A percentile compares a stretch with the other conserved stretches of the same genome.
Conservation (phyloP, 2,797 vertebrate species). For the Allobates femoralis region DNA sequence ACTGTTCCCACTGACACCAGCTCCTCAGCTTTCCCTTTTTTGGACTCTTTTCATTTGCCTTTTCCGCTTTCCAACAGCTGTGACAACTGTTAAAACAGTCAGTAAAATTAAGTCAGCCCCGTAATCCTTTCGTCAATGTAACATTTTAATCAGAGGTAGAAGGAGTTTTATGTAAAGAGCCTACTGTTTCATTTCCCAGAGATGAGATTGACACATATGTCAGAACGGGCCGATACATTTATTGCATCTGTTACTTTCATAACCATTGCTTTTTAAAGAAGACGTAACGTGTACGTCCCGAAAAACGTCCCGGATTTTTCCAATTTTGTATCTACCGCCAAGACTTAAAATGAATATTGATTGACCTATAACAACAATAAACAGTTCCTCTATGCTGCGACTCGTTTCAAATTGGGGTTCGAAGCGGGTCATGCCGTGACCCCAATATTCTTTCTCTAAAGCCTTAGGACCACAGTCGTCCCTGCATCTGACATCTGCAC, state of each 20-base stretch:
- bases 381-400: too few relatives aligned
- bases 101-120: slow-evolving; percentile 84
- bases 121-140: slow-evolving; percentile 83
- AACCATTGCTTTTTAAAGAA: slow-evolving; percentile 66
- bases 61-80: slow-evolving; percentile 81
- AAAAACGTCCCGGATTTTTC: neutral
- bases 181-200: slow-evolving; percentile 76
- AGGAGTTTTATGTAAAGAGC: slow-evolving; percentile 73
- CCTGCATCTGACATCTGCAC: slow-evolving; percentile 72
- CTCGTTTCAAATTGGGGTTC: neutral
- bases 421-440: neutral
- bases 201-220: slow-evolving; percentile 79
- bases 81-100: slow-evolving; percentile 87
- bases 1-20: slow-evolving; percentile 34
- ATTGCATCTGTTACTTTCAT: slow-evolving; percentile 74
- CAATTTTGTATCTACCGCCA: neutral
- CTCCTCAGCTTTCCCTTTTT: slow-evolving; percentile 63
- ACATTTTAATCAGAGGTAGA: slow-evolving; percentile 85
- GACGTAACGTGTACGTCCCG: slow-evolving; percentile 59
- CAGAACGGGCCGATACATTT: slow-evolving; percentile 76
- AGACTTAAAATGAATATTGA: too few relatives aligned
- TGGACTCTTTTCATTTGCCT: slow-evolving; percentile 76
- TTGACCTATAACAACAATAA: neutral
- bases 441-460: slow-evolving; percentile 3
- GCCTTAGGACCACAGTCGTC: slow-evolving; percentile 67